Base-by-base conservation (phyloP, 2,797 vertebrate species). In the Karalla daura region DNA sequence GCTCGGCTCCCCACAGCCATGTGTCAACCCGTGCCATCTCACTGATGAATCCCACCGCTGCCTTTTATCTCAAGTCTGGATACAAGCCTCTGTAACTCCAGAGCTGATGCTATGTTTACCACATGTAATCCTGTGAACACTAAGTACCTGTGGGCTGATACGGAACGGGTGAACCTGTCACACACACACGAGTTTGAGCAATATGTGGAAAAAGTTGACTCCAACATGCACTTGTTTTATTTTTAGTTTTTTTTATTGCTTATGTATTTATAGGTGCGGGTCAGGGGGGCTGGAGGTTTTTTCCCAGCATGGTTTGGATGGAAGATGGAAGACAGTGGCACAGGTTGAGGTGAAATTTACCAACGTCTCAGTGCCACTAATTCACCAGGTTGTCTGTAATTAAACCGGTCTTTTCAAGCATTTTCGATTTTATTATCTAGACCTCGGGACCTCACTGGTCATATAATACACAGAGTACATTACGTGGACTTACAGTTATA, bases 81-180 rank as follows among this genome's bases (percentile, higher is more conserved):
- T 76, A 32, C 27, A 23, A 50, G 52, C 43, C 30, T 61, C 44
- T 67, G 23, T 70, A 82, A 39, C 69, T 76, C 40, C 54, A 12
- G 15, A 47, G 63, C 50, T 59, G 56, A 76, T 76, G 62, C 55
- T 52, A 44, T 80, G 67, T 83, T 84, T 77, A 83, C 64, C 70
- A 65, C 67, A 60, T 61, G 64, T 78, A 78, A 85, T 73, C 66
- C 77, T 60, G 41, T 46, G 55, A 78, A 80, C 64, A 60, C 61
- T 27, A 56, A 66, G 41, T 55, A 77, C 61, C 74, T 70, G 60
- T 58, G 58, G 47, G 72, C 61, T 69, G 58, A 63, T 70, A 50
- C 46, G 39, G 30, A 67, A 69, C 10, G 4, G 51, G 40, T 65
- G 43, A 68, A 81, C 79, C 63, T 75, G 72, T 64, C 65, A 73